Percentiles rank a stretch among this genome's conserved stretches.
Conservation (phyloP, 37 sponge, comb jelly and placozoan genomes). For the Crambe crambe region DNA sequence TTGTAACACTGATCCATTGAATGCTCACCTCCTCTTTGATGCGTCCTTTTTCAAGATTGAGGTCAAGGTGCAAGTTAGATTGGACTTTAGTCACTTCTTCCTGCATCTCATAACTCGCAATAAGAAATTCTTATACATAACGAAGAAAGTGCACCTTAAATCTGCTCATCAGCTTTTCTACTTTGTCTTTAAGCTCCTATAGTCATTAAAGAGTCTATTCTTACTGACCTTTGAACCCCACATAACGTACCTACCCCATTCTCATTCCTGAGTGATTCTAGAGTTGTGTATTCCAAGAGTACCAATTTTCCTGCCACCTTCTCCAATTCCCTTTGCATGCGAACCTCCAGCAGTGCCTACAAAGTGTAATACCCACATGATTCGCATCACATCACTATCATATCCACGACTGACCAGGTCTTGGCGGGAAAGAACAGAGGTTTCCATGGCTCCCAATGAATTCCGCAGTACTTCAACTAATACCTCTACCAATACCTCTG, state of each 20-base stretch:
- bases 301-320: constrained; percentile 19
- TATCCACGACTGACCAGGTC: constrained; percentile 28
- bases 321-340: constrained; percentile 25
- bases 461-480: background rate
- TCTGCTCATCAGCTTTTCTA: constrained; percentile 21
- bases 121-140: background rate
- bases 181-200: constrained; percentile 39
- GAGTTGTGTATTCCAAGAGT: constrained; percentile 40
- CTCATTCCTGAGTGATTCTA: constrained; percentile 33
- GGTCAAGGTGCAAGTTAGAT: constrained; percentile 66
- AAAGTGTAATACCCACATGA: background rate
- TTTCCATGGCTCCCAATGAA: background rate
- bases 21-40: constrained; percentile 67
- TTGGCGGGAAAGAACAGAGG: constrained; percentile 11
- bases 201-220: too few relatives aligned
- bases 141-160: constrained; percentile 23
- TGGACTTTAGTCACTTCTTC: constrained; percentile 73
- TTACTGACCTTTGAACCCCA: too few relatives aligned
- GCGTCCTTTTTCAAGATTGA: constrained; percentile 83
- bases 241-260: constrained; percentile 57
- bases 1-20: background rate
- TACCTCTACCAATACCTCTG: constrained; percentile 25
- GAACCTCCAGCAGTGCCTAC: constrained; percentile 43
- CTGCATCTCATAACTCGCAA: constrained; percentile 17
- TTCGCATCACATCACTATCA: background rate